Base-by-base conservation (phyloP, 2,888 invertebrate species). In the Platerodrilus igneus region DNA sequence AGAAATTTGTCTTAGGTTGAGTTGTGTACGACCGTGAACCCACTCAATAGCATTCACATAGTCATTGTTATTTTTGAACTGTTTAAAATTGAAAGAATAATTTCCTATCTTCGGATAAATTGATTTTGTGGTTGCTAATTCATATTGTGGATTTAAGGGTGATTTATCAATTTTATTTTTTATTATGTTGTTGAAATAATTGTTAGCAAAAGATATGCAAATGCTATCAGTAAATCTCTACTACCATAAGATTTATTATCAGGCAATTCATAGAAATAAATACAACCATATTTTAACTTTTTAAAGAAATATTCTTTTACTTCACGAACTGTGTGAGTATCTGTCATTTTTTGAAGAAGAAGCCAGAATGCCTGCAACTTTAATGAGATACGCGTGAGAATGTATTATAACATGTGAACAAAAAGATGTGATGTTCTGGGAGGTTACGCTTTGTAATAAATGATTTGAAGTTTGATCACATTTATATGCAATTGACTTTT, bases 171-270 rank as follows among this genome's bases (percentile, higher is more conserved):
- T 37, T 47, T 57, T 57, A 5, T 41, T 27, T 21, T 48, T 41
- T 3, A 62, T 41, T 6, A 55, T 33, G 9, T 45, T 43, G 27
- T 50, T 48, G 19, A 67, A 32, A 33, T 53, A 45, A 43, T 60
- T 45, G 28, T 63, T 57, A 25, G 58, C 55, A 69, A 35, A 8
- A 69, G 36, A 64, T 65, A 70, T 10, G 60, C 56, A 14, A 70
- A 48, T 6, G 68, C 66, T 26, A 69, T 36, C 27, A 70, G 51
- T 23, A 67, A 51, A 41, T 62, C 60, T 41, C 63, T 56, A 38
- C 54, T 64, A 18, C 55, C 50, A 23, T 26, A 42, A 23, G 47
- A 31, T 51, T 50, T 44, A 47, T 50, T 37, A 38, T 48, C 37
- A 8, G 60, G 51, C 4, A 64, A 48, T 2, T 55, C 48, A 45